Base-by-base conservation (phyloP, 2,888 invertebrate genomes). In the Melanophora roralis region DNA sequence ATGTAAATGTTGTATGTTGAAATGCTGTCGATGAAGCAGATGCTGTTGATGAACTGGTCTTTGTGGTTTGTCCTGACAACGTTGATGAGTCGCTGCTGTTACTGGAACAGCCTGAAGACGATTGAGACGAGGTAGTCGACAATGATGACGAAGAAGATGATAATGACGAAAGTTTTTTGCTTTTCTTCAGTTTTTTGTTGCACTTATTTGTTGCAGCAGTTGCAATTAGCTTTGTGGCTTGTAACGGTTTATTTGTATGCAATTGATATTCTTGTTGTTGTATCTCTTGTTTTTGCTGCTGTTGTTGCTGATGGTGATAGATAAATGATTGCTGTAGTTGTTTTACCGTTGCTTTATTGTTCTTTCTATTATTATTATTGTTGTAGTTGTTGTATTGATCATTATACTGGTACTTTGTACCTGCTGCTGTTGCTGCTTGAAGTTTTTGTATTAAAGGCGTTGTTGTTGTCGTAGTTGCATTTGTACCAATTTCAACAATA, bases 401-500 rank as follows among this genome's bases (percentile, higher is more conserved):
- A 74, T 80, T 74, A 76, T 76, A 80, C 51, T 76, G 80, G 72
- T 76, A 76, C 80, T 76, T 73, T 55, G 80, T 80, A 80, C 80
- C 76, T 72, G 80, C 40, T 59, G 47, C 16, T 69, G 76, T 60
- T 59, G 47, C 16, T 69, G 76, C 60, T 64, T 83, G 81, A 43
- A 83, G 59, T 64, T 82, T 80, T 78, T 83, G 75, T 79, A 82
- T 78, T 53, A 82, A 69, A 71, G 82, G 82, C 71, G 84, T 71
- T 68, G 60, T 82, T 72, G 82, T 81, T 78, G 84, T 73, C 11
- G 38, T 38, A 40, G 74, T 74, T 74, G 43, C 51, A 82, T 86
- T 85, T 82, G 87, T 86, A 86, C 89, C 89, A 83, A 89, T 88
- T 86, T 89, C 89, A 86, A 90, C 87, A 85, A 90, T 86, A 85